Evolutionary conservation across 2,113 vertebrate species (phyloP).

Genomic region (Plestiodon gilberti): DNA sequence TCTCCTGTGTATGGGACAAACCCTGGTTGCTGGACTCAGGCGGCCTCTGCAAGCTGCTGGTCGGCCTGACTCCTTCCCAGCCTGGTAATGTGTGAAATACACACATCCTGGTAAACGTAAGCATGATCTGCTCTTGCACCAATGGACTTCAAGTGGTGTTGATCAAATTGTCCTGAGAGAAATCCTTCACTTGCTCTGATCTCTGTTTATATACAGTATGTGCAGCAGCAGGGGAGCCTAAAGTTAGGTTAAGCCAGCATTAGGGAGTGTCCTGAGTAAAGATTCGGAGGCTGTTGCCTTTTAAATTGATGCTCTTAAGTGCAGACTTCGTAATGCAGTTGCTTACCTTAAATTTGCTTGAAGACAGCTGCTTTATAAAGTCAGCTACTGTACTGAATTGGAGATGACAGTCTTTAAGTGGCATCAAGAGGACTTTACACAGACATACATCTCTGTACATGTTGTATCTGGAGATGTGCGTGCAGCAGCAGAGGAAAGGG

Average conservation of each 20-base stretch:
- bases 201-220: background rate
- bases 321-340: constrained; percentile 17
- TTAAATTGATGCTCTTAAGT: accelerated
- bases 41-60: background rate
- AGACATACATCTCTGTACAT: background rate
- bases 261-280: background rate
- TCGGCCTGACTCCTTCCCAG: background rate
- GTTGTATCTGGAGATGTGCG: constrained; percentile 23
- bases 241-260: background rate
- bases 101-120: no score
- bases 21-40: background rate
- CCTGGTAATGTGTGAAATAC: no score
- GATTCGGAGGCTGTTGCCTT: accelerated
- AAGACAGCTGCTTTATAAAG: constrained; percentile 19
- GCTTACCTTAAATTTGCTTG: accelerated
- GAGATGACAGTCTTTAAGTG: background rate
- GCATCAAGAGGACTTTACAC: constrained; percentile 46
- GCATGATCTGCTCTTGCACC: background rate
- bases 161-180: background rate
- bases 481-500: constrained; percentile 16
- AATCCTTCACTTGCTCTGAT: background rate
- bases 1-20: background rate
- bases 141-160: background rate
- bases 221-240: background rate
- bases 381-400: constrained; percentile 19